These are phyloP conservation scores for Gasterosteus aculeatus DNA, from an alignment of 2,113 vertebrate genomes.

Conservation along the genomic window DNA sequence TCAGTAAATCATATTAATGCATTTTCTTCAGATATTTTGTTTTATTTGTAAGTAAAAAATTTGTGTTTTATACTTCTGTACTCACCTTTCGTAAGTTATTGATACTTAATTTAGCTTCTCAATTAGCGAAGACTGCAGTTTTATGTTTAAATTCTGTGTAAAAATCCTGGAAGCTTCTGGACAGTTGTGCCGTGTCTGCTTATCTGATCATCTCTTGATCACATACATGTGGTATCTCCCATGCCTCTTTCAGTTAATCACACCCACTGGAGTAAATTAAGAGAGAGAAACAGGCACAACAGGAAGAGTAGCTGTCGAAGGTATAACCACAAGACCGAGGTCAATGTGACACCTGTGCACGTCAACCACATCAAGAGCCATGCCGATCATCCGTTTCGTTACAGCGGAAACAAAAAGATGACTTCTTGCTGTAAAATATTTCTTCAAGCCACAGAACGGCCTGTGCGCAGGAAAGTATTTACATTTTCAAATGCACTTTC, in stretches of 20 bases:
- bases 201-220: conserved; percentile 16
- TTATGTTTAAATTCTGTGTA: not conserved
- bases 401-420: no score
- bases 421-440: no score
- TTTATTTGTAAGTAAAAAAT: not conserved
- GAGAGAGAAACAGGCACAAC: not conserved
- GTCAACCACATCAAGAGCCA: no score
- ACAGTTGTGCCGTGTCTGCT: not conserved
- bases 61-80: not conserved
- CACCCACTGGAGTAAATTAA: not conserved
- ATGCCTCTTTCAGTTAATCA: not conserved
- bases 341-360: not conserved
- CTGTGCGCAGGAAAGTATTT: not conserved
- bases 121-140: not conserved
- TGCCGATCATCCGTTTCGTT: no score
- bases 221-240: no score
- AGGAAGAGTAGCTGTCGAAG: not conserved
- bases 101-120: not conserved
- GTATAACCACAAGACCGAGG: not conserved
- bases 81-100: not conserved
- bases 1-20: not conserved
- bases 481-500: no score
- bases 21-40: not conserved
- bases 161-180: conserved; percentile 1
- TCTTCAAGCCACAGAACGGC: not conserved